Conservation (phyloP, 2,888 invertebrate species). For the Cephus sareptanus region DNA sequence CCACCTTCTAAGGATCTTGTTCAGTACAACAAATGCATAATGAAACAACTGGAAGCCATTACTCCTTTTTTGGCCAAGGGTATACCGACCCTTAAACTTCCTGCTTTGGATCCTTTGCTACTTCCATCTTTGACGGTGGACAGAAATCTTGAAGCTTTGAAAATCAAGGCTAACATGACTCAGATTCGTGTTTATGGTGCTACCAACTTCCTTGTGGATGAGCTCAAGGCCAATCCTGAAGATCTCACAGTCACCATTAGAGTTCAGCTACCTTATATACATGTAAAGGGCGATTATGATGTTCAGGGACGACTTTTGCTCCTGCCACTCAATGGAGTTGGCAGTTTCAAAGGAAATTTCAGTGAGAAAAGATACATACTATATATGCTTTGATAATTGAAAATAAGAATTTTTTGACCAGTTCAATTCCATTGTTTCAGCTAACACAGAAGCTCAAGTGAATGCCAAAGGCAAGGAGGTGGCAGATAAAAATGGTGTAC, state of each 20-base stretch:
- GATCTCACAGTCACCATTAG: slow-evolving; percentile 65
- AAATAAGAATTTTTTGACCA: neutral
- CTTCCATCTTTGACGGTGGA: slow-evolving; percentile 79
- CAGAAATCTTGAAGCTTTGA: slow-evolving; percentile 77
- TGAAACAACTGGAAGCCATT: slow-evolving; percentile 72
- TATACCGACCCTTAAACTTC: slow-evolving; percentile 77
- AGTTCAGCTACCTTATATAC: slow-evolving; percentile 65
- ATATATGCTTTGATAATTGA: neutral
- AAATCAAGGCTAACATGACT: slow-evolving; percentile 76
- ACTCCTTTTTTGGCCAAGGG: slow-evolving; percentile 73
- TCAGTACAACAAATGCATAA: slow-evolving; percentile 69
- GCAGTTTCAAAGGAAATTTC: slow-evolving; percentile 70
- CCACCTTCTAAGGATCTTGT: slow-evolving; percentile 37
- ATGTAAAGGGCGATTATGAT: slow-evolving; percentile 69
- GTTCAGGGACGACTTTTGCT: slow-evolving; percentile 68
- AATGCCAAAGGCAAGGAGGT: slow-evolving; percentile 72
- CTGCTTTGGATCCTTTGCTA: slow-evolving; percentile 77
- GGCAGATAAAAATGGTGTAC: slow-evolving; percentile 70
- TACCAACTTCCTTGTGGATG: slow-evolving; percentile 73
- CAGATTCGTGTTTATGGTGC: slow-evolving; percentile 76
- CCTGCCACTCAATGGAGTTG: slow-evolving; percentile 68
- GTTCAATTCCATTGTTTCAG: slow-evolving; percentile 57
- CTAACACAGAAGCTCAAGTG: slow-evolving; percentile 71
- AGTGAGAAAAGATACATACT: slow-evolving; percentile 62
- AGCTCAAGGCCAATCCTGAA: slow-evolving; percentile 65